Percentiles rank a stretch among this genome's conserved stretches.
Evolutionary conservation across 2,888 invertebrate genomes (phyloP).

Genomic region (Spatulosminthurus flaviceps): DNA sequence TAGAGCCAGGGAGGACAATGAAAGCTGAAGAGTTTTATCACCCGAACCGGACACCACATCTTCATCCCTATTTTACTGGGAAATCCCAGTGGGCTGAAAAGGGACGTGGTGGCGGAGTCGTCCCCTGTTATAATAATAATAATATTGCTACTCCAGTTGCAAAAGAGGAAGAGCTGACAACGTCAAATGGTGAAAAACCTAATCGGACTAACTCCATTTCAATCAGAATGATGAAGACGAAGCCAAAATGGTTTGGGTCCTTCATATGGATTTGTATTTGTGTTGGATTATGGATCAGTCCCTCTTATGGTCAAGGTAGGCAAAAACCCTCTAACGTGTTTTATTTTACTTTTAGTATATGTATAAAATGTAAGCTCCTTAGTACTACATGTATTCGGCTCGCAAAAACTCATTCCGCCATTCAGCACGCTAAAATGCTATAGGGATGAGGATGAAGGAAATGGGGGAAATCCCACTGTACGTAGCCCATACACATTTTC

Average conservation of each 20-base stretch:
- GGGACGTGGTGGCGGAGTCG: neutral
- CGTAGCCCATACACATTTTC: neutral
- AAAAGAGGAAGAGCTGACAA: constrained; percentile 28
- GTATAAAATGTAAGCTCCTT: neutral
- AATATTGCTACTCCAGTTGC: neutral
- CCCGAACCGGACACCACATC: constrained; percentile 35
- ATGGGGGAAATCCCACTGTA: neutral
- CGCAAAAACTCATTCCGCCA: neutral
- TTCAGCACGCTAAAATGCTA: neutral
- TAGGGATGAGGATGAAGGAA: neutral
- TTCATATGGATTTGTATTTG: constrained; percentile 46
- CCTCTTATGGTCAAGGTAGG: constrained; percentile 58
- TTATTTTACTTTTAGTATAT: neutral
- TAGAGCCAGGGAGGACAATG: constrained; percentile 19
- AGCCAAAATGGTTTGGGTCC: constrained; percentile 31
- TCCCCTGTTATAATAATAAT: neutral
- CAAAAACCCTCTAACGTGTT: constrained; percentile 38
- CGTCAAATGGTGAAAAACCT: constrained; percentile 38
- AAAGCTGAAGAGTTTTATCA: constrained; percentile 30
- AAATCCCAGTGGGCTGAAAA: constrained; percentile 35
- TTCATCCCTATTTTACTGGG: constrained; percentile 14
- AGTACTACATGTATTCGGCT: neutral
- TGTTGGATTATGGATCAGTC: constrained; percentile 55
- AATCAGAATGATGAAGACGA: constrained; percentile 37
- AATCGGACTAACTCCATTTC: constrained; percentile 41